Base-by-base conservation (phyloP, 2,888 invertebrate genomes). In the Caenorhabditis imperialis region DNA sequence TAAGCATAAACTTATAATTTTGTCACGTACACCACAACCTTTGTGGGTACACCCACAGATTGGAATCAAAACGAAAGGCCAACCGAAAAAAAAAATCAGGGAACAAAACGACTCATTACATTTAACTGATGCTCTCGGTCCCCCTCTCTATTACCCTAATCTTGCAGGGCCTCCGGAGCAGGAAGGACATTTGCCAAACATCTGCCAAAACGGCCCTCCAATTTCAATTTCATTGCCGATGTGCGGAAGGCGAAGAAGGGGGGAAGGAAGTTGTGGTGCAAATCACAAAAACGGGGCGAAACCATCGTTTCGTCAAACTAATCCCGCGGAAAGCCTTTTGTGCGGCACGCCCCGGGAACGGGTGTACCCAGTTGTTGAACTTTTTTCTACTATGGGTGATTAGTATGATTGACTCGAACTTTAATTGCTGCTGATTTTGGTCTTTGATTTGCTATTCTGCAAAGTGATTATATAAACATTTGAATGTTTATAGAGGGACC, bases 261-360 rank as follows among this genome's bases (percentile, higher is more conserved):
- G 20, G 33, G 67, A 57, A 67, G 67, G 65, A 65, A 65, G 65
- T 65, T 65, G 55, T 67, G 67, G 57, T 44, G 67, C 33, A 58
- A 44, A 67, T 67, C 57, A 57, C 44, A 51, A 57, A 57, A 67
- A 57, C 50, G 67, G 51, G n/a, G n/a, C n/a, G n/a, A 67, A 67
- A 67, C 67, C 57, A 57, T 67, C 67, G 67, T 38, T 67, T 67
- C 57, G 51, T 57, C 67, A 67, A 67, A 67, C 57, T 67, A 67
- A 67, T 67, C 67, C 67, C 44, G 48, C 33, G 42, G 67, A 57
- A 67, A 67, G 57, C 35, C 57, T 37, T 42, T 42, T 27, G 14
- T 33, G 33, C 38, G 57, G 40, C 42, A 33, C 40, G 20, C 20
- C 37, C 50, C 18, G 33, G 22, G 67, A 67, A 67, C 67, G 67